phyloP scores from a whole-genome alignment of 2,113 vertebrate genomes.

The Pteruthius melanotis region DNA sequence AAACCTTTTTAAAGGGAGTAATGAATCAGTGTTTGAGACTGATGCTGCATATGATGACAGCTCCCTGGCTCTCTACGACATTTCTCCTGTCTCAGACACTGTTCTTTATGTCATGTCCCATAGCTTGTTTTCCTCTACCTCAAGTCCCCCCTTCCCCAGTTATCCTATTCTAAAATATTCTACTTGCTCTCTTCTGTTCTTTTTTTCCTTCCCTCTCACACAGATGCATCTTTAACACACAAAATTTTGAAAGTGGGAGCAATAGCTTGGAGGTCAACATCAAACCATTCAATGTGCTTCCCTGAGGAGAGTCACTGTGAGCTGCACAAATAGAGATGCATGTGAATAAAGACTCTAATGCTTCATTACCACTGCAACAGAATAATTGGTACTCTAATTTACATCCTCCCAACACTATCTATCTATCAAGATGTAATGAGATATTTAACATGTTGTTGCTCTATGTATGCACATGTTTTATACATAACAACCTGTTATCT shows the following conservation, averaged over 20 bases:
- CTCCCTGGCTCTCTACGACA: neutral
- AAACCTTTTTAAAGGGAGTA: neutral
- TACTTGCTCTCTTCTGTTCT: neutral
- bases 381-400: slow-evolving; percentile 51
- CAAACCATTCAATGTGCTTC: neutral
- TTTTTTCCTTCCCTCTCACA: neutral
- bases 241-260: neutral
- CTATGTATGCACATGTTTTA: slow-evolving; percentile 40
- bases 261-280: slow-evolving; percentile 14
- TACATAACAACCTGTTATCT: slow-evolving; percentile 44
- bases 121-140: slow-evolving; percentile 3
- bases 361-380: slow-evolving; percentile 43
- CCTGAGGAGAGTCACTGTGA: slow-evolving; percentile 1
- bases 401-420: slow-evolving; percentile 32
- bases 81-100: neutral
- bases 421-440: slow-evolving; percentile 50
- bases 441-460: slow-evolving; percentile 51
- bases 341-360: neutral
- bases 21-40: neutral
- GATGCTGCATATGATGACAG: slow-evolving; percentile 16
- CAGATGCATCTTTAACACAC: neutral
- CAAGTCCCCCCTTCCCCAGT: neutral
- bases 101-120: slow-evolving; percentile 1
- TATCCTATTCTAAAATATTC: neutral
- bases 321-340: neutral